Conservation (phyloP, 2,113 vertebrate genomes). For the Scomber scombrus region DNA sequence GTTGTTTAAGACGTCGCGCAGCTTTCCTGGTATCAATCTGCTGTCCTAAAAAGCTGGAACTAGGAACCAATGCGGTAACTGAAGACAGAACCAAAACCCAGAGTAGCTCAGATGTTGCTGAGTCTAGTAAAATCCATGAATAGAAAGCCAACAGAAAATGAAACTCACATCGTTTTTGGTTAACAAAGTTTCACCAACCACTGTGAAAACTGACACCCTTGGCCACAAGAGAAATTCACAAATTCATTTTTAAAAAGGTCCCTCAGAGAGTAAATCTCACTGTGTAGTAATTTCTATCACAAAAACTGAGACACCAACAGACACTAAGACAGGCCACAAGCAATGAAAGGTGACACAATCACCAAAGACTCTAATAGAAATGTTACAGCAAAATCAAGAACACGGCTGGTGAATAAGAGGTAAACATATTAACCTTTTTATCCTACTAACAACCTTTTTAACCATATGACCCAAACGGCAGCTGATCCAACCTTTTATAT, state of each 20-base stretch:
- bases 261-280: not conserved
- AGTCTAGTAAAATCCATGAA: not conserved
- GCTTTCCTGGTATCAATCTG: not conserved
- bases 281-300: no score
- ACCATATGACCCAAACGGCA: no score
- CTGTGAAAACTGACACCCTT: not conserved
- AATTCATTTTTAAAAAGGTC: not conserved
- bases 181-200: not conserved
- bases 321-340: no score
- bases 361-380: no score
- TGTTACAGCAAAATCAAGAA: no score
- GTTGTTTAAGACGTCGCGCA: conserved; percentile 20
- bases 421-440: no score
- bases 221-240: not conserved
- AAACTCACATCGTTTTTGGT: not conserved
- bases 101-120: not conserved
- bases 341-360: no score
- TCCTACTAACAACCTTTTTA: no score
- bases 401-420: no score
- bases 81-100: not conserved
- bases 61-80: conserved; percentile 1
- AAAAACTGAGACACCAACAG: not conserved
- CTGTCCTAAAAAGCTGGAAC: not conserved
- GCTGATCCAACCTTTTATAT: no score
- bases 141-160: not conserved